Conservation (phyloP, 2,888 invertebrate genomes). For the Sesamia inferens region DNA sequence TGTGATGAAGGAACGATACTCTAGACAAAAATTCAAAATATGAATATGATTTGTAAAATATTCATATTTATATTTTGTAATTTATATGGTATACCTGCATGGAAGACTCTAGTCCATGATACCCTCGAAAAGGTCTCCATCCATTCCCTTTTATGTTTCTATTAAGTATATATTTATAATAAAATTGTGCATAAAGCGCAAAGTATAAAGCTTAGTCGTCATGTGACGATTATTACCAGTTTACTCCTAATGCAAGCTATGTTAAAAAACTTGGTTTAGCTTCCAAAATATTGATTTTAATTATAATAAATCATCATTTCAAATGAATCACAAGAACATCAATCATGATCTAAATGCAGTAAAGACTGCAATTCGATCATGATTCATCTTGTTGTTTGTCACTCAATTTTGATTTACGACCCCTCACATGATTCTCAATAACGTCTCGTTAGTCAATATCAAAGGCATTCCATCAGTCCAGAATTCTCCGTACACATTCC, state of each 20-base stretch:
- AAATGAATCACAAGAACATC: no score
- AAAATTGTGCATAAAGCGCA: not conserved
- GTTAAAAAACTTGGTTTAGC: not conserved
- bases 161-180: not conserved
- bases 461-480: constrained; percentile 37
- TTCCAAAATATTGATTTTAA: not conserved
- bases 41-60: no score
- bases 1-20: not conserved
- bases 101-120: no score
- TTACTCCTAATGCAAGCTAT: not conserved
- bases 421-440: not conserved
- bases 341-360: no score
- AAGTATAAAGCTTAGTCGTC: not conserved
- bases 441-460: constrained; percentile 10
- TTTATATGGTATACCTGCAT: no score
- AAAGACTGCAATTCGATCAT: not conserved
- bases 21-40: not conserved
- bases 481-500: constrained; percentile 31
- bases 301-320: no score
- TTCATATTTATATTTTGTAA: no score
- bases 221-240: not conserved
- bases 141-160: not conserved
- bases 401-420: constrained; percentile 7
- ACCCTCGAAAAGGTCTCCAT: not conserved
- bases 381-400: not conserved